phyloP scores from a whole-genome alignment of 2,113 vertebrate genomes.

The Pyxicephalus adspersus region DNA sequence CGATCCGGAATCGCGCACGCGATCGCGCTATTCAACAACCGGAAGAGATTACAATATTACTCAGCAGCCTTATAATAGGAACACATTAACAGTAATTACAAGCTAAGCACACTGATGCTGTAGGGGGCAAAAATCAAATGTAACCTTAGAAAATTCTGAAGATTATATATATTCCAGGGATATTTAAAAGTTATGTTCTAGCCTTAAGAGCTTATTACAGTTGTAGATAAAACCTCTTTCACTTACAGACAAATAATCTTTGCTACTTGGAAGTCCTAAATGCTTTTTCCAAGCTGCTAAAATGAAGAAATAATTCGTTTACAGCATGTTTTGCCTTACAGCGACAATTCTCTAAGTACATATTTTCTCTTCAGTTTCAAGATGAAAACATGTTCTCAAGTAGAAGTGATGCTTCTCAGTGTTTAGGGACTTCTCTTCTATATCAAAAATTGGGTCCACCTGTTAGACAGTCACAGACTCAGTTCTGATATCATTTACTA shows the following conservation, averaged over 20 bases:
- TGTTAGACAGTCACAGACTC: too few species aligned
- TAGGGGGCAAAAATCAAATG: constrained; percentile 29
- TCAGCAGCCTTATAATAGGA: constrained; percentile 34
- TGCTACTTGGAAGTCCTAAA: constrained; percentile 12
- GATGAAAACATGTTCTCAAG: not conserved
- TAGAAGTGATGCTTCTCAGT: not conserved
- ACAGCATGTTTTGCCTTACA: not conserved
- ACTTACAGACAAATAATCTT: constrained; percentile 33
- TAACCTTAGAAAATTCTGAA: constrained; percentile 22
- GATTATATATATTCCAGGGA: not conserved
- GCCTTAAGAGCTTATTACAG: constrained; percentile 2
- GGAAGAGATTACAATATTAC: constrained; percentile 51
- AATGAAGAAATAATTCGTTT: constrained; percentile 22
- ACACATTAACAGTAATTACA: constrained; percentile 50
- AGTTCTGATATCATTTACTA: too few species aligned
- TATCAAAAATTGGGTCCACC: not conserved
- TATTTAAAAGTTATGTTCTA: constrained; percentile 12
- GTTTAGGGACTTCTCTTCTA: not conserved
- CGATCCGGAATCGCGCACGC: too few species aligned
- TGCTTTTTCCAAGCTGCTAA: constrained; percentile 16
- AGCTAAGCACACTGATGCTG: constrained; percentile 14
- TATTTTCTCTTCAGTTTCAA: constrained; percentile 5
- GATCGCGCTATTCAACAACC: too few species aligned
- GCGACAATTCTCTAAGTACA: not conserved
- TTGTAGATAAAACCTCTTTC: constrained; percentile 3